These are phyloP conservation scores for Muscicapa comitata DNA, from an alignment of 2,797 vertebrate species.

Conservation along the genomic window DNA sequence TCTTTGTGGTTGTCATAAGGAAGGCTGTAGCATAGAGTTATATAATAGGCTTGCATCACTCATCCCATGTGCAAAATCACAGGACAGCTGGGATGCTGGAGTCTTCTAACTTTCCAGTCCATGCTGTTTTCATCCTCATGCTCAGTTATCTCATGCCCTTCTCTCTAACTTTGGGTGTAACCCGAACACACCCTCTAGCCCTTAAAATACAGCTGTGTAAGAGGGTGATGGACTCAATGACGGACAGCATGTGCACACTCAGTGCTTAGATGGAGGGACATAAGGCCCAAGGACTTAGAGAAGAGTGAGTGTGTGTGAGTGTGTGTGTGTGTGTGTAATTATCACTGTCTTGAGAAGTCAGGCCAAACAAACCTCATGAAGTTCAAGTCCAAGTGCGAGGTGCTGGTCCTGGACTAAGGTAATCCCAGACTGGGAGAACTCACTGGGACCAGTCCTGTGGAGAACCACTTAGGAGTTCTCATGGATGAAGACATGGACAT, in stretches of 20 bases:
- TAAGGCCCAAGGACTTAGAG: neutral
- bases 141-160: accelerated
- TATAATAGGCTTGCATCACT: neutral
- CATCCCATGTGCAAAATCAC: neutral
- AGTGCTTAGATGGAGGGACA: neutral
- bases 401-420: neutral
- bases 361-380: accelerated
- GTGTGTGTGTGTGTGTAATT: neutral
- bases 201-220: neutral
- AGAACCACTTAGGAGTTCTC: neutral
- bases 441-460: neutral
- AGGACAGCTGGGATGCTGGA: neutral
- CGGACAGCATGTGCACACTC: neutral
- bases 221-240: too few relatives aligned
- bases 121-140: neutral
- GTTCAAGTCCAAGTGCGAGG: neutral
- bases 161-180: neutral
- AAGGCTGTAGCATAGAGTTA: neutral
- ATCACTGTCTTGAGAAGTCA: neutral
- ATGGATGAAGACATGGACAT: neutral
- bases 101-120: neutral
- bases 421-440: neutral
- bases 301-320: neutral
- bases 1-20: accelerated
- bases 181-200: accelerated